phyloP scores from a whole-genome alignment of 2,888 invertebrate genomes.

The Apamea anceps region DNA sequence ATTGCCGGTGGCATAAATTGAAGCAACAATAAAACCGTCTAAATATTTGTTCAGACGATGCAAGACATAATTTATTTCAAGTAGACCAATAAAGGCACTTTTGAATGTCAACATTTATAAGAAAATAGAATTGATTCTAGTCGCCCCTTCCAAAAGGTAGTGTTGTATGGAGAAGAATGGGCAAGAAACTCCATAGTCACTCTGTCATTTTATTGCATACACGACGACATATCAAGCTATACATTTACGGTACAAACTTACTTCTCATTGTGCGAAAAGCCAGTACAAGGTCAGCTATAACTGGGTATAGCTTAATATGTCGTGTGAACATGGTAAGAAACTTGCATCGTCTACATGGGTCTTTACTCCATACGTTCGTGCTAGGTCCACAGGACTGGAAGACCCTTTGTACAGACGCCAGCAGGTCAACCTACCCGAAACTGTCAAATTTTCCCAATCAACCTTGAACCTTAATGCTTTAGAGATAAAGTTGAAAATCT shows the following conservation, averaged over 20 bases:
- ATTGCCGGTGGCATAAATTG: not conserved
- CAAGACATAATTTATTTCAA: not conserved
- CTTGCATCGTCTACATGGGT: too few species aligned
- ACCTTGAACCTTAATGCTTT: too few species aligned
- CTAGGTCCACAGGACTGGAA: not conserved
- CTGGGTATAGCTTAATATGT: too few species aligned
- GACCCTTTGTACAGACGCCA: constrained; percentile 35
- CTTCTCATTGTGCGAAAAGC: not conserved
- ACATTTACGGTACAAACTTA: not conserved
- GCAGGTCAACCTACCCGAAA: too few species aligned
- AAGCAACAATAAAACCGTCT: not conserved
- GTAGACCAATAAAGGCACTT: not conserved
- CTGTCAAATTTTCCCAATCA: too few species aligned
- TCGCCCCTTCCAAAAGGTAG: not conserved
- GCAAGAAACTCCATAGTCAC: too few species aligned
- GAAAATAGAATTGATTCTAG: not conserved
- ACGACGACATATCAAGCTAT: not conserved
- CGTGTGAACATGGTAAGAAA: not conserved
- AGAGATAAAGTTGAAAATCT: too few species aligned
- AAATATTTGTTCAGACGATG: not conserved
- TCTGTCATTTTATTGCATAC: not conserved
- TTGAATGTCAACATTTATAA: not conserved
- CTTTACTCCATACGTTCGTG: not conserved
- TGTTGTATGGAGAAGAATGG: not conserved
- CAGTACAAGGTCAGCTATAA: too few species aligned